Evolutionary conservation across 2,888 invertebrate genomes (phyloP), one percentile per base, ranked within the genome.

Genomic region (Chymomyza fuscimana): DNA sequence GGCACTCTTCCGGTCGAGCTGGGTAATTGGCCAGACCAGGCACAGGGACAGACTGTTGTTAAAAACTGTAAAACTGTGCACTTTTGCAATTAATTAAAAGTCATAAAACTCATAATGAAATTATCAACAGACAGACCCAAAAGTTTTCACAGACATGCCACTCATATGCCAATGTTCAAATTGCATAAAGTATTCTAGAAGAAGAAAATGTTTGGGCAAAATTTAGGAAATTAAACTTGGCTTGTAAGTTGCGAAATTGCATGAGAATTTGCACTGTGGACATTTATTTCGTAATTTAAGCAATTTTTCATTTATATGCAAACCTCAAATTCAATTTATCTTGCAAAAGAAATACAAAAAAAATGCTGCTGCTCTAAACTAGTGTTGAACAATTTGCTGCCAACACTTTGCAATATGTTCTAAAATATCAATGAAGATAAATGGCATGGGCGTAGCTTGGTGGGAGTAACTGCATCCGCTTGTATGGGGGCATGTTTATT

Each of bases 71-170:
- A 83, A 86, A 81, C 74, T 83, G 80, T 86, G 81, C 81, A 83
- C 81, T 83, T 86, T 85, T 78, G 70, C 80, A 86, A 83, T 86
- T 83, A 83, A 83, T 83, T 83, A 83, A 83, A 83, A 83, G 86
- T 83, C 86, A 79, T 86, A 83, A 86, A 83, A 83, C 81, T 86
- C 86, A 77, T 86, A 83, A 86, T 83, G 79, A 81, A 83, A 83
- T 83, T 83, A 81, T 74, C 74, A 75, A 72, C 68, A 72, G 63
- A 64, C 22, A 22, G 54, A 2, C 0, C 19, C 65, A 60, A 70
- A 59, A 54, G 54, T 73, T 63, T 58, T n/a, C 68, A 51, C 65
- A 69, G 60, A 29, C 51, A 63, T 65, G 66, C 51, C 70, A 63
- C 19, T 52, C 63, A 68, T 61, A 74, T 68, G 74, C 61, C 72